phyloP scores from a whole-genome alignment of 2,888 invertebrate genomes.

The Disparrhopalites patrizii region DNA sequence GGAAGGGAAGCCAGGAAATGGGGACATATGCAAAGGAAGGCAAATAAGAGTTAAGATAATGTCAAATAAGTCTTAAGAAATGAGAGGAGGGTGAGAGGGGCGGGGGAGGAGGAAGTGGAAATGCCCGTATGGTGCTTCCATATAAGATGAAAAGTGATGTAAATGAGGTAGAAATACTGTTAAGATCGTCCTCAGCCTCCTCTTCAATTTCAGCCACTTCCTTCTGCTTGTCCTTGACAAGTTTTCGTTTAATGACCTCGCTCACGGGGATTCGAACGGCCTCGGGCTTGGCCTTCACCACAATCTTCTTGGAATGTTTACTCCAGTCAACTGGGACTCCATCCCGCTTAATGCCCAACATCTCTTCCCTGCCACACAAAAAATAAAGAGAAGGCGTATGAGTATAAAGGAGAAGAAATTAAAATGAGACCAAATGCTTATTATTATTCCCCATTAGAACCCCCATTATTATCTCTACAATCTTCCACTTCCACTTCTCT shows the following conservation, averaged over 20 bases:
- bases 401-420: too few species aligned
- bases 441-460: neutral
- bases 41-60: too few species aligned
- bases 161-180: constrained; percentile 61
- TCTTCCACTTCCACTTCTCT: too few species aligned
- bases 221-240: constrained; percentile 19
- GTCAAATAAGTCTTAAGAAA: too few species aligned
- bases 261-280: constrained; percentile 17
- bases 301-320: constrained; percentile 22
- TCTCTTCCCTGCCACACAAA: constrained; percentile 64
- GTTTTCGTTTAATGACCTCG: constrained; percentile 27
- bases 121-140: neutral
- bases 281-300: constrained; percentile 19
- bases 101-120: neutral
- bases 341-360: constrained; percentile 62
- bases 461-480: too few species aligned
- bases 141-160: neutral
- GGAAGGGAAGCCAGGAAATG: too few species aligned
- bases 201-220: constrained; percentile 53
- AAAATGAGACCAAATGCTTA: neutral
- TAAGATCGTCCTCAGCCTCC: constrained; percentile 55
- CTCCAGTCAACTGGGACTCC: constrained; percentile 30
- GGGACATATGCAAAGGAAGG: too few species aligned
- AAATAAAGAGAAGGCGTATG: too few species aligned
- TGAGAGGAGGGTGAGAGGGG: neutral